These are phyloP conservation scores for Erethizon dorsatum DNA, from an alignment of 2,797 vertebrate genomes.

Conservation along the genomic window DNA sequence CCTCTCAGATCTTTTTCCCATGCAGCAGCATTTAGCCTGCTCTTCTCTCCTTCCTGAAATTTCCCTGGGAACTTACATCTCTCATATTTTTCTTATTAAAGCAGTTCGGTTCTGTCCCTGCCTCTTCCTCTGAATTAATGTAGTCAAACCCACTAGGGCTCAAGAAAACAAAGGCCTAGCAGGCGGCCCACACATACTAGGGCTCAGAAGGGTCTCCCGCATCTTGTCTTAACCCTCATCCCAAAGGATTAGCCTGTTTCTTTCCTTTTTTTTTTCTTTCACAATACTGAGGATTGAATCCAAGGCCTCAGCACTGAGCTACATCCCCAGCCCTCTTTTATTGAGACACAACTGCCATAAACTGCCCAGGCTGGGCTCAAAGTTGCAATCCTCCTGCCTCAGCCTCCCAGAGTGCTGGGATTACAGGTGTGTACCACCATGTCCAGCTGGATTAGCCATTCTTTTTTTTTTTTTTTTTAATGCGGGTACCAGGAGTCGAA, in stretches of 20 bases:
- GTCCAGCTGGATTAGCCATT: neutral
- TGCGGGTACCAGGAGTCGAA: too few species aligned
- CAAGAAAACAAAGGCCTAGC: conserved; percentile 20
- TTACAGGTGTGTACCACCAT: neutral
- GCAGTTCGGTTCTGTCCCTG: neutral
- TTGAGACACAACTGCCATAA: neutral
- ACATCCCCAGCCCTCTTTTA: neutral
- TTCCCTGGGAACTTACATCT: conserved; percentile 71
- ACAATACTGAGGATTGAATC: neutral
- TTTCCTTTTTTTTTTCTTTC: neutral
- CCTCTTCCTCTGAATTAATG: conserved; percentile 48
- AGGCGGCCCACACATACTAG: neutral
- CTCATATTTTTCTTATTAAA: conserved; percentile 73
- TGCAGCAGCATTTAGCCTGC: conserved; percentile 49
- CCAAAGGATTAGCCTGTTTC: neutral
- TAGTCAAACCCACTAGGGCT: neutral
- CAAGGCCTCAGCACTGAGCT: neutral
- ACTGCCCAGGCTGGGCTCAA: neutral
- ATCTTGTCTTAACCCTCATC: conserved; percentile 10
- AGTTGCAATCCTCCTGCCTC: neutral
- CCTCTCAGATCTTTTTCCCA: conserved; percentile 67
- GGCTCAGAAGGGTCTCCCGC: neutral
- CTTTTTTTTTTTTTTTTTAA: neutral
- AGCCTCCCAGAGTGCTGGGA: neutral
- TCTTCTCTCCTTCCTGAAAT: conserved; percentile 70